Evolutionary conservation across 2,888 invertebrate species (phyloP).

Genomic region (Blastobasis adustella): DNA sequence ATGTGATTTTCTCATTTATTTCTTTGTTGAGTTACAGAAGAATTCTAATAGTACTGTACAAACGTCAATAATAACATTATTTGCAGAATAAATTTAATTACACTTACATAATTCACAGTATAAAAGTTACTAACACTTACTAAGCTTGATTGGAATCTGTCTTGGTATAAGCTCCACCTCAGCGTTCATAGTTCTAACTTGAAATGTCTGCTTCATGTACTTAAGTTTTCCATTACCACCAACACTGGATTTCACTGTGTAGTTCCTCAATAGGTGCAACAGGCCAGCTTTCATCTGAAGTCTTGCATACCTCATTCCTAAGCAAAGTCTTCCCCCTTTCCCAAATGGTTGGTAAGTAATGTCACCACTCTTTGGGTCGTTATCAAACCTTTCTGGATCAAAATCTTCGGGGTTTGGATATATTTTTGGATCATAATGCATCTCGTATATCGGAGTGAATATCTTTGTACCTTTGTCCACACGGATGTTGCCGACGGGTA

Average conservation of each 20-base stretch:
- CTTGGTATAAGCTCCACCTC: not conserved
- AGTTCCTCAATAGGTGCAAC: constrained; percentile 17
- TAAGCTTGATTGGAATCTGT: not conserved
- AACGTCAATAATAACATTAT: too few species aligned
- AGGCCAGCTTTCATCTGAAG: constrained; percentile 30
- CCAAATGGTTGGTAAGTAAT: constrained; percentile 57
- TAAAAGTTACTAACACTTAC: too few species aligned
- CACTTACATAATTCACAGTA: too few species aligned
- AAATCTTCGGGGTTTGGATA: constrained; percentile 58
- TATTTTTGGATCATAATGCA: constrained; percentile 54
- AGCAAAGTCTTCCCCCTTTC: constrained; percentile 53
- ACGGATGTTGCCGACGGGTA: constrained; percentile 44
- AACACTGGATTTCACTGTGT: constrained; percentile 11
- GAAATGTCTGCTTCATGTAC: not conserved
- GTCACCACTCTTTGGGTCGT: constrained; percentile 27
- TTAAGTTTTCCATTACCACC: constrained; percentile 5
- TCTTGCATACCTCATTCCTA: constrained; percentile 45
- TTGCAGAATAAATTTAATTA: too few species aligned
- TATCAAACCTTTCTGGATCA: constrained; percentile 48
- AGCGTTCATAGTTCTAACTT: not conserved
- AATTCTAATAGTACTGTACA: too few species aligned
- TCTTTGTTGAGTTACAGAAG: too few species aligned
- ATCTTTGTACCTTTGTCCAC: constrained; percentile 41
- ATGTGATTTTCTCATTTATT: too few species aligned
- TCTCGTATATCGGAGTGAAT: constrained; percentile 35